Evolutionary conservation across 2,113 vertebrate genomes (phyloP), one percentile per base, ranked within the genome.

Genomic region (Circaetus gallicus): DNA sequence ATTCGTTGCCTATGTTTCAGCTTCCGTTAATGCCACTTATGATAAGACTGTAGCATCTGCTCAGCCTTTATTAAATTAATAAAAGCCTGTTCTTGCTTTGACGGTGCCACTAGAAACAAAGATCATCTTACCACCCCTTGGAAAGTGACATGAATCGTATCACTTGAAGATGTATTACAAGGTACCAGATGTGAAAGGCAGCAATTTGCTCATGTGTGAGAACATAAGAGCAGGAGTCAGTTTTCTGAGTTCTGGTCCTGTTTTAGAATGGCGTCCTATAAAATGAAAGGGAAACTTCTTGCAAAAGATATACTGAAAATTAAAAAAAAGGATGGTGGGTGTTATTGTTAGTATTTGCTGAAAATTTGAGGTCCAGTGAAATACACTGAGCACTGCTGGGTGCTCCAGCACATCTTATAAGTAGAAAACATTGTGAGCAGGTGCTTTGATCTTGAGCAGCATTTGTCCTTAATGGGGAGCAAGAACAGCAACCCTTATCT

Each of bases 61-160:
- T 89, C 50, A 87, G 21, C 47, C 42, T 86, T 91, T 74, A 71
- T 79, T 59, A 19, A 55, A 87, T 65, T 85, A 86, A 84, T 76
- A 91, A 82, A 89, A 89, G 38, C 22, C 34, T 79, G 26, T 52
- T 86, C 61, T 67, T 65, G n/a, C 73, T 94, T 86, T 94, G 83
- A 55, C 47, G 50, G 22, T 83, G 77, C 42, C 84, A 31, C 56
- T 71, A 67, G 73, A 87, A 92, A 67, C 31, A 83, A 42, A 55
- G 59, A 86, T 38, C 20, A 4, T 59, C 65, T 78, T 59, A 34
- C n/a, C 47, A 36, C 82, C 42, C 22, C 52, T 82, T 38, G 47
- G 38, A 32, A 86, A 78, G 42, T 4, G 63, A 19, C 6, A 4
- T 40, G 59, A 82, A 63, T 81, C 55, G 3, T 25, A 31, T 32